Conservation (phyloP, 2,797 vertebrate species). For the Ptychobarbus kaznakovi region DNA sequence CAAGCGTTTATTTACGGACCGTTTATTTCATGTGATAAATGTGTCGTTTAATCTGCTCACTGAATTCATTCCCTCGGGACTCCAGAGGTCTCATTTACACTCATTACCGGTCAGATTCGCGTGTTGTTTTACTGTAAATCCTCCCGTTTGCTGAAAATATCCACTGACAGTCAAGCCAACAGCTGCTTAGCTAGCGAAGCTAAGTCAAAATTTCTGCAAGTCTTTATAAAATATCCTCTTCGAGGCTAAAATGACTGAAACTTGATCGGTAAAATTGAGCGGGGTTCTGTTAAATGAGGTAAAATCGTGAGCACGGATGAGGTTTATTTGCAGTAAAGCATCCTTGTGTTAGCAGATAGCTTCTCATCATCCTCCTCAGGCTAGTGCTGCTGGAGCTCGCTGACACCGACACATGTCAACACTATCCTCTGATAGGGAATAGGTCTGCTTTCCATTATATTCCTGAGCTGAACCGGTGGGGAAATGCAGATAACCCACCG, state of each 20-base stretch:
- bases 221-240: background rate
- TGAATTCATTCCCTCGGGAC: background rate
- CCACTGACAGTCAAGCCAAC: background rate
- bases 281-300: background rate
- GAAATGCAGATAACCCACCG: background rate
- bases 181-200: constrained; percentile 45
- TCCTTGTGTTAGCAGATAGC: constrained; percentile 60
- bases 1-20: constrained; percentile 18
- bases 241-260: background rate
- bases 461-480: background rate
- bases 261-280: background rate
- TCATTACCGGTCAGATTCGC: background rate
- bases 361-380: constrained; percentile 31
- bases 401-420: constrained; percentile 32
- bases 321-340: constrained; percentile 29
- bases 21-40: background rate
- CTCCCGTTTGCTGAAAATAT: constrained; percentile 12
- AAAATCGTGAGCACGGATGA: background rate
- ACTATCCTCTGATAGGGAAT: background rate
- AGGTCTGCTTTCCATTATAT: background rate
- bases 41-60: background rate
- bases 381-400: constrained; percentile 34
- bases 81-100: background rate
- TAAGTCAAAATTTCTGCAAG: background rate
- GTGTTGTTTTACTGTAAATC: constrained; percentile 7